A percentile compares a stretch with the other conserved stretches of the same genome.
phyloP scores from a whole-genome alignment of 2,888 invertebrate genomes.

The Herminia tarsipennalis region DNA sequence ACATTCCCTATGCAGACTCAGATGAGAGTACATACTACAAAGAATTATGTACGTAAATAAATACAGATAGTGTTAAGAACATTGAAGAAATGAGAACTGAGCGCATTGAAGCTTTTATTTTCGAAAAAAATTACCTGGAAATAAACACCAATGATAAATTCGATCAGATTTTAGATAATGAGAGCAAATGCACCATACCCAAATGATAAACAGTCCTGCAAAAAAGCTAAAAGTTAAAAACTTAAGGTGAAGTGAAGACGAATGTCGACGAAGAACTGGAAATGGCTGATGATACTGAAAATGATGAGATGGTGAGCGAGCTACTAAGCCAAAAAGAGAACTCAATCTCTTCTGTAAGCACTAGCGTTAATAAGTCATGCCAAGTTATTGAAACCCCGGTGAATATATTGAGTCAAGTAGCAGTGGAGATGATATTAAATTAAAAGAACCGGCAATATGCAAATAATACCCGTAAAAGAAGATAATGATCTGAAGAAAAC shows the following conservation, averaged over 20 bases:
- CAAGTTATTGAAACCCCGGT: constrained; percentile 4
- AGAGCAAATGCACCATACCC: constrained; percentile 11
- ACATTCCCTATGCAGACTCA: neutral
- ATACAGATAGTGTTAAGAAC: constrained; percentile 12
- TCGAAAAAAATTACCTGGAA: constrained; percentile 15
- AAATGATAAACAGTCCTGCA: no score
- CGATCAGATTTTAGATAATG: constrained; percentile 18
- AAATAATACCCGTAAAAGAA: constrained; percentile 12
- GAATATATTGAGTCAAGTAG: constrained; percentile 12
- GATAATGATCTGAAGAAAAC: no score
- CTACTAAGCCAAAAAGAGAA: no score
- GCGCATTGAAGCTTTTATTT: constrained; percentile 12
- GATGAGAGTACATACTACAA: neutral
- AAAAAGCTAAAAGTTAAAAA: no score
- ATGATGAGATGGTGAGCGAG: neutral
- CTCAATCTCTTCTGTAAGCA: no score
- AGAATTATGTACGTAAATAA: constrained; percentile 8
- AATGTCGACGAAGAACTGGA: neutral
- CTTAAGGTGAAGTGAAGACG: no score
- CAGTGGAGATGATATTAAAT: constrained; percentile 8
- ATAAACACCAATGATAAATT: constrained; percentile 16
- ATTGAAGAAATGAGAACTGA: constrained; percentile 15
- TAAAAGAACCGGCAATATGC: constrained; percentile 7
- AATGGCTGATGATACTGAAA: neutral
- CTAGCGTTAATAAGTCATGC: no score